Percentiles rank a stretch among this genome's conserved stretches.
Conservation (phyloP, 1,140 invertebrate species). For the Micrasema minimum region DNA sequence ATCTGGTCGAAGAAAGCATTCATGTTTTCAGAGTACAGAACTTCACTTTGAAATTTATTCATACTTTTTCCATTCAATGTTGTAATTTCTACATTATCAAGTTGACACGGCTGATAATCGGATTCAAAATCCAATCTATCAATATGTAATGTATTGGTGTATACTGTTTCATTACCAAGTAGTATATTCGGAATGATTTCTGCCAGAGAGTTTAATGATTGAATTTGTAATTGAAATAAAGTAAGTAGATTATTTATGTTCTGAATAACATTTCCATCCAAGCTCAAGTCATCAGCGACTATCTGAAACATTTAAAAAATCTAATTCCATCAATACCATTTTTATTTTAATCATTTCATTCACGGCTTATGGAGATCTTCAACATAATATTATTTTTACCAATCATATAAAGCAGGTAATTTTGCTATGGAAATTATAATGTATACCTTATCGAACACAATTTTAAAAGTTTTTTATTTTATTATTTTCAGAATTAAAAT, state of each 20-base stretch:
- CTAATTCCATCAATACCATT: too few relatives aligned
- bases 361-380: too few relatives aligned
- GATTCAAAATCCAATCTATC: constrained; percentile 51
- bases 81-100: constrained; percentile 51
- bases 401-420: too few relatives aligned
- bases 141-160: constrained; percentile 42
- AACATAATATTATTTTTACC: too few relatives aligned
- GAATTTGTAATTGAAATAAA: constrained; percentile 36
- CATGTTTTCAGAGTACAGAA: constrained; percentile 48
- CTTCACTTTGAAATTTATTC: constrained; percentile 40
- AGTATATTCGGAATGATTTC: constrained; percentile 39
- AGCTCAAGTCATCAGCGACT: constrained; percentile 39
- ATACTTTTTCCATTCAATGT: constrained; percentile 41
- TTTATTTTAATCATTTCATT: too few relatives aligned
- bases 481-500: too few relatives aligned
- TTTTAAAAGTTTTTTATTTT: too few relatives aligned
- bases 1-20: constrained; percentile 39
- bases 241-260: constrained; percentile 47
- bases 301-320: constrained; percentile 40
- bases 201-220: constrained; percentile 43
- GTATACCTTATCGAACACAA: too few relatives aligned
- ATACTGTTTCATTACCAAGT: constrained; percentile 18
- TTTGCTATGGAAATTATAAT: too few relatives aligned
- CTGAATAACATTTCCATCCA: constrained; percentile 39
- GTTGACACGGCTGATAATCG: constrained; percentile 34